A percentile compares a stretch with the other conserved stretches of the same genome.
Evolutionary conservation across 2,113 vertebrate species (phyloP).

Genomic region (Dromaius novaehollandiae): DNA sequence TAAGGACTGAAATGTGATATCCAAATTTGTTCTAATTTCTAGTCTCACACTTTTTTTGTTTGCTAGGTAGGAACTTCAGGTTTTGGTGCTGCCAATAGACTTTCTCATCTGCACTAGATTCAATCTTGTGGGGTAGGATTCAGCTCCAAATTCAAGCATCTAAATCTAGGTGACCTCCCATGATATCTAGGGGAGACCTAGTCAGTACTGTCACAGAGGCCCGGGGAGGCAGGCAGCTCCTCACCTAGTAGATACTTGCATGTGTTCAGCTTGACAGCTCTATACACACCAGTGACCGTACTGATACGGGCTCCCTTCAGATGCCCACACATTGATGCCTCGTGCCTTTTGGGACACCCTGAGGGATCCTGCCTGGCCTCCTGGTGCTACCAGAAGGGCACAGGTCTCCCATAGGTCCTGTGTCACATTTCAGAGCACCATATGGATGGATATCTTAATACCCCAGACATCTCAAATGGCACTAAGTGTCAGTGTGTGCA

Average conservation of each 20-base stretch:
- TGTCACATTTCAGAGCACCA: not conserved
- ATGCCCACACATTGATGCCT: not conserved
- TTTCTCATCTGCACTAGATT: not conserved
- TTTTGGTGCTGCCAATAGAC: not conserved
- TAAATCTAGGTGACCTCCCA: not conserved
- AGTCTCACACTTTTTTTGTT: not conserved
- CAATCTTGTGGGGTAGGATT: not conserved
- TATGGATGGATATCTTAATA: too few species aligned
- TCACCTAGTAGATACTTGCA: not conserved
- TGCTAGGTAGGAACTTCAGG: not conserved
- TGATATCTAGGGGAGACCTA: not conserved
- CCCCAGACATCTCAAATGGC: not conserved
- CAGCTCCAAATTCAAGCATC: not conserved
- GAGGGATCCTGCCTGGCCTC: not conserved
- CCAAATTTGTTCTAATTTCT: conserved; percentile 26
- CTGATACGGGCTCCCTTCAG: not conserved
- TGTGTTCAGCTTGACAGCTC: not conserved
- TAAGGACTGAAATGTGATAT: conserved; percentile 1
- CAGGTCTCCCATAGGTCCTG: not conserved
- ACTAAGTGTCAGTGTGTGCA: not conserved
- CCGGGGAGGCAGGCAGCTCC: not conserved
- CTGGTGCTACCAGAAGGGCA: not conserved
- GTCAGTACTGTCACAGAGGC: not conserved
- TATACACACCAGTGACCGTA: not conserved
- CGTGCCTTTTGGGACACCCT: not conserved